Evolutionary conservation across 92 coral and sea anemone species (phyloP), one percentile per base, ranked within the genome.

Genomic region (Parazoanthus atlanticus): DNA sequence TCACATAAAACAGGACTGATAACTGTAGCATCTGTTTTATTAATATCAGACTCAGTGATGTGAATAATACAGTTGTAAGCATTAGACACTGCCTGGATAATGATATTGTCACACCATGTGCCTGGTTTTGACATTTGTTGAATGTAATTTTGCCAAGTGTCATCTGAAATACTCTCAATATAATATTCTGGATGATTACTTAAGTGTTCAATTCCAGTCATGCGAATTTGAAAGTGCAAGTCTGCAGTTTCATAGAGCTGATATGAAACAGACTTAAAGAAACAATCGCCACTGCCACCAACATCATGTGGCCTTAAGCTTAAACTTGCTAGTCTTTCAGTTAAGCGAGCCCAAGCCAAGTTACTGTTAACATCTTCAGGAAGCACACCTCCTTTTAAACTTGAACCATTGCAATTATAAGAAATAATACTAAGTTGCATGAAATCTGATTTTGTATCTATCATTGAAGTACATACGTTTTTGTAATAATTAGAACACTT

Each of bases 231-330:
- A 84, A 89, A 66, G 74, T 91, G 92, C 25, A 90, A 75, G 79
- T 91, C 88, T 17, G 92, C 82, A 90, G 90, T 89, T 64, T 87
- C 88, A 84, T 88, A 91, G 43, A 75, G 86, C 74, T 88, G 87
- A 81, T 90, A 90, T 86, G 90, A 88, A 79, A 79, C 78, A 72
- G 93, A 88, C 71, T 88, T 90, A 76, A 92, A 92, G 71, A 92
- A 92, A 54, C 92, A 89, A 84, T 89, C 94, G 65, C 91, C 93
- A 74, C 80, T 74, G 28, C 93, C 90, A 88, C 90, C 93, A 81
- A 89, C 81, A 84, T 91, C 93, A 79, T 67, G 81, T 76, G 93
- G 89, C 54, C 84, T 73, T 86, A 89, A 89, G 58, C 91, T 79
- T 64, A 76, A 89, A 13, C 64, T 67, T 56, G 89, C 82, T 66